These are phyloP conservation scores for Xenopus petersii DNA, from an alignment of 2,797 vertebrate genomes.

Conservation along the genomic window DNA sequence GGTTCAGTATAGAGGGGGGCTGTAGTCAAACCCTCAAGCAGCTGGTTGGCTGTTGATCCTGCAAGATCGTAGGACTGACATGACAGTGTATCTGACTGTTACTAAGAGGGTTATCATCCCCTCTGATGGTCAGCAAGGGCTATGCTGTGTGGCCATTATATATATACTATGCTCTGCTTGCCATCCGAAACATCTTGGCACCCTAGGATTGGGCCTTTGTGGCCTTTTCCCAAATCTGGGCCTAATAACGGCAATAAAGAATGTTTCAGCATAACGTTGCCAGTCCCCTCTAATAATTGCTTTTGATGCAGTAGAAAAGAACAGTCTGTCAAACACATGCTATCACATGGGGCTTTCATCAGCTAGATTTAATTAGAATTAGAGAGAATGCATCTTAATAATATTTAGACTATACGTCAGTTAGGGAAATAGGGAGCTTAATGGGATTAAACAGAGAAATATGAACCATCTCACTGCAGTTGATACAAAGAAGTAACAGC, in stretches of 20 bases:
- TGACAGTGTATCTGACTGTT: too few relatives aligned
- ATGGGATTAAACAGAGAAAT: slow-evolving; percentile 20
- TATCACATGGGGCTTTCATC: not conserved
- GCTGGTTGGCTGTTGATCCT: too few relatives aligned
- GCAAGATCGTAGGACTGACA: too few relatives aligned
- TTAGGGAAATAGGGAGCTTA: slow-evolving; percentile 19
- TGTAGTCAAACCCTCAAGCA: too few relatives aligned
- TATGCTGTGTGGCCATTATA: too few relatives aligned
- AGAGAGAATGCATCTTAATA: slow-evolving; percentile 8
- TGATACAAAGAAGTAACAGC: slow-evolving; percentile 5
- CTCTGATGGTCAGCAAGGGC: too few relatives aligned
- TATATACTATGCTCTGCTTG: too few relatives aligned
- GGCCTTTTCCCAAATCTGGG: too few relatives aligned
- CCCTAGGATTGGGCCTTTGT: too few relatives aligned
- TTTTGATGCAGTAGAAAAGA: not conserved
- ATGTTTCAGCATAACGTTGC: not conserved
- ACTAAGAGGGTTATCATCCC: too few relatives aligned
- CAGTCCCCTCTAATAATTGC: slow-evolving; percentile 9
- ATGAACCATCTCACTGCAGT: not conserved
- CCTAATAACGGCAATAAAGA: not conserved
- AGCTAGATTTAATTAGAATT: not conserved
- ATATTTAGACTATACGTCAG: slow-evolving; percentile 10
- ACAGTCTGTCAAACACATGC: not conserved
- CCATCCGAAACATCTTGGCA: too few relatives aligned
- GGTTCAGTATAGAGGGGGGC: too few relatives aligned